Base-by-base conservation (phyloP, 92 coral and sea anemone species). In the Palythoa heliodiscus region DNA sequence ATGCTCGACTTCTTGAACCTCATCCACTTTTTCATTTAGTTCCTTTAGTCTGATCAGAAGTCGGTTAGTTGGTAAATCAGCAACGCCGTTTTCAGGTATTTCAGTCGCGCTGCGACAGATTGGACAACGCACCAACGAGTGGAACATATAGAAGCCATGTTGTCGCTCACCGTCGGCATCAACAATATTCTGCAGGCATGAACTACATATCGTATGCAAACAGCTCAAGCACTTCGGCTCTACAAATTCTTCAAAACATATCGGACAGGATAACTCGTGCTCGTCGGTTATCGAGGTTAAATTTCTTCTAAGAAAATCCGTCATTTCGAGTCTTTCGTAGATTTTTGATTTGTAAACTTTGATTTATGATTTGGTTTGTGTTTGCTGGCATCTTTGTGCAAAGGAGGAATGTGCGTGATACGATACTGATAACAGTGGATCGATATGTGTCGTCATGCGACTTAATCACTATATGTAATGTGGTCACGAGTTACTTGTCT, bases 21-120 rank as follows among this genome's bases (percentile, higher is more conserved):
- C 93, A 70, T 16, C 86, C 1, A 63, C 17, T 66, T 87, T 75
- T 38, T 60, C 48, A 25, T 25, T 68, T 68, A n/a, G 22, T 17
- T 90, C 68, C 50, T 81, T 84, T 57, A 91, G 85, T 24, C 61
- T 70, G 4, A 64, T 43, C 52, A 85, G 86, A 61, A 88, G 43
- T 79, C 87, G 89, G 70, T 82, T 91, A n/a, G 92, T 69, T 38
- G 92, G 93, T 71, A 91, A 85, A 40, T 86, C 89, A 19, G 87
- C 55, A 20, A 88, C 92, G 75, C 86, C 89, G 79, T 63, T 85
- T 20, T 58, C 77, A 48, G 86, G 64, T 20, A 91, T 57, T 38
- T 89, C 88, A 15, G 92, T 86, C 22, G 47, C 14, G 7, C 17
- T 22, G 50, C 93, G 89, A 66, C 93, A 91, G 67, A 87, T 82